Percentiles rank a stretch among this genome's conserved stretches.
Conservation (phyloP, 2,888 invertebrate genomes). For the Drosophila neotestacea region DNA sequence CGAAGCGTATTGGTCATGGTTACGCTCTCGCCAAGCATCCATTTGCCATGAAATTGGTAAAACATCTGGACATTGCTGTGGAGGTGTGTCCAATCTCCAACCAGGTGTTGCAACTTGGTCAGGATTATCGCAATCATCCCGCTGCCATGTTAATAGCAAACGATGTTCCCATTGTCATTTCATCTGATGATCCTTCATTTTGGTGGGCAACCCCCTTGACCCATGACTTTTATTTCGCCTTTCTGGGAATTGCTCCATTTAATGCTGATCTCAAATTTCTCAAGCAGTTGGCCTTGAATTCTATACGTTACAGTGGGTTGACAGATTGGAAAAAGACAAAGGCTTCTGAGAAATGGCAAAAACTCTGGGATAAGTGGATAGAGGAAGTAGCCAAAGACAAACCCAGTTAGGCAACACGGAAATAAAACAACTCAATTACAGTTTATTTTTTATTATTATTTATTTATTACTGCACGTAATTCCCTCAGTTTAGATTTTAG, state of each 20-base stretch:
- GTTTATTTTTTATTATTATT: slow-evolving; percentile 41
- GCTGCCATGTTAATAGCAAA: slow-evolving; percentile 88
- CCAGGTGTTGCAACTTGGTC: slow-evolving; percentile 89
- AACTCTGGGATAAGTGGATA: slow-evolving; percentile 87
- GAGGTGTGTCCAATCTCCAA: slow-evolving; percentile 93
- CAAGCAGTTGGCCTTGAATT: slow-evolving; percentile 91
- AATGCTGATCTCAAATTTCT: slow-evolving; percentile 89
- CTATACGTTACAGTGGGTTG: slow-evolving; percentile 89
- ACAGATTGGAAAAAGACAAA: slow-evolving; percentile 84
- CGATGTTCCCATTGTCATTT: slow-evolving; percentile 90
- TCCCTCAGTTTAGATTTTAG: slow-evolving; percentile 53
- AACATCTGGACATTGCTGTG: slow-evolving; percentile 88
- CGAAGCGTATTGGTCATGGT: slow-evolving; percentile 92
- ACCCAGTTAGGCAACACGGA: not conserved
- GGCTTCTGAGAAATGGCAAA: slow-evolving; percentile 86
- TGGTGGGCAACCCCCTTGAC: slow-evolving; percentile 91
- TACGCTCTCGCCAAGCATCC: slow-evolving; percentile 92
- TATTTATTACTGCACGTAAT: slow-evolving; percentile 47
- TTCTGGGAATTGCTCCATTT: slow-evolving; percentile 90
- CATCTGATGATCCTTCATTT: slow-evolving; percentile 92
- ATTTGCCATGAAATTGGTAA: slow-evolving; percentile 86
- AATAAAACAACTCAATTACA: not conserved
- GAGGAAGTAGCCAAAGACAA: slow-evolving; percentile 52
- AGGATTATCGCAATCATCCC: slow-evolving; percentile 92
- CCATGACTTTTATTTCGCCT: slow-evolving; percentile 92